Evolutionary conservation across 2,888 invertebrate species (phyloP).

Genomic region (Toxonevra muliebris): DNA sequence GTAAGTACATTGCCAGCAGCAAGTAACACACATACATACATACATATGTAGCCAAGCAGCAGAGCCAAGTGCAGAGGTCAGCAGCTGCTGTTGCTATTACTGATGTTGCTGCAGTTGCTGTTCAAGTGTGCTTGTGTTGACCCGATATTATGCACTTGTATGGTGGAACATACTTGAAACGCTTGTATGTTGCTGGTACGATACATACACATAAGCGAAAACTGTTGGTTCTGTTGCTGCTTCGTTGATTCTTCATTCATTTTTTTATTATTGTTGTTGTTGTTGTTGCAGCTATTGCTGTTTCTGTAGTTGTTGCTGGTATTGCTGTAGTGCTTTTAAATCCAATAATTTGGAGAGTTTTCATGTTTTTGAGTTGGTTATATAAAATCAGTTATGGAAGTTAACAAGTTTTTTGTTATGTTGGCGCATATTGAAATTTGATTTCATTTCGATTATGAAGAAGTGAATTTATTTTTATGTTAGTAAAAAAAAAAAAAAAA

Average conservation of each 20-base stretch:
- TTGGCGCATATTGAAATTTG: slow-evolving; percentile 32
- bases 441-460: slow-evolving; percentile 26
- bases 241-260: too few species aligned
- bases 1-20: too few species aligned
- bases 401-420: slow-evolving; percentile 29
- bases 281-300: not conserved
- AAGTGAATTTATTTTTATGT: not conserved
- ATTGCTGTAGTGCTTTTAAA: not conserved
- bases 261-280: not conserved
- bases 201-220: too few species aligned
- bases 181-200: not conserved
- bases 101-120: too few species aligned
- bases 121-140: slow-evolving; percentile 23
- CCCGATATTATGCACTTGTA: slow-evolving; percentile 31
- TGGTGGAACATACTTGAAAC: slow-evolving; percentile 2
- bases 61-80: too few species aligned
- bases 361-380: not conserved
- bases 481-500: too few species aligned
- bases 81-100: too few species aligned
- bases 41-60: too few species aligned
- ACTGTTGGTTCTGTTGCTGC: too few species aligned
- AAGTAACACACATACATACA: too few species aligned
- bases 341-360: not conserved
- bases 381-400: not conserved
- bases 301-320: not conserved